phyloP scores from a whole-genome alignment of 2,797 vertebrate genomes.

The Sarcophilus harrisii region DNA sequence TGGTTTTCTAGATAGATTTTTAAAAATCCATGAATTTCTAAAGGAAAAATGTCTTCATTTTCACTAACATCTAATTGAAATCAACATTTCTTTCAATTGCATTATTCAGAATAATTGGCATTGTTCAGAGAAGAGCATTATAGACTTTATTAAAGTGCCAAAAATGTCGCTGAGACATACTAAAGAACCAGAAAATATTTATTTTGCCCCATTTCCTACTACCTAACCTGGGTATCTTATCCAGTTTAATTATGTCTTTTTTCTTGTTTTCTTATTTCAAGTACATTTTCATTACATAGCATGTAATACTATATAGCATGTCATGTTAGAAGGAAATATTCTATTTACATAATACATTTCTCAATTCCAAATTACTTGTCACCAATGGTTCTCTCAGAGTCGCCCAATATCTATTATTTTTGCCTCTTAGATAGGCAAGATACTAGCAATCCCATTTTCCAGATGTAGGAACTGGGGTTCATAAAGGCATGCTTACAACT shows the following conservation, averaged over 20 bases:
- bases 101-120: neutral
- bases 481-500: neutral
- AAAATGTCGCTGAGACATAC: neutral
- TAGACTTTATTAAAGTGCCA: neutral
- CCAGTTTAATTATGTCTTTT: neutral
- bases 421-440: neutral
- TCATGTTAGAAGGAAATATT: neutral
- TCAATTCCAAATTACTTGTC: neutral
- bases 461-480: constrained; percentile 12
- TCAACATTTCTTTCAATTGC: neutral
- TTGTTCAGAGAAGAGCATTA: neutral
- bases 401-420: neutral
- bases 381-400: neutral
- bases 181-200: neutral
- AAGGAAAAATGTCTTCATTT: neutral
- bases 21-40: neutral
- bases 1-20: neutral
- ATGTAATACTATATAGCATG: neutral
- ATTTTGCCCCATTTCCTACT: neutral
- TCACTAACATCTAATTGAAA: neutral
- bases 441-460: neutral
- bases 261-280: neutral
- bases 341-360: neutral
- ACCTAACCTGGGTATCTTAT: neutral
- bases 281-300: no score